phyloP scores from a whole-genome alignment of 2,113 vertebrate genomes.

The Caracal caracal region DNA sequence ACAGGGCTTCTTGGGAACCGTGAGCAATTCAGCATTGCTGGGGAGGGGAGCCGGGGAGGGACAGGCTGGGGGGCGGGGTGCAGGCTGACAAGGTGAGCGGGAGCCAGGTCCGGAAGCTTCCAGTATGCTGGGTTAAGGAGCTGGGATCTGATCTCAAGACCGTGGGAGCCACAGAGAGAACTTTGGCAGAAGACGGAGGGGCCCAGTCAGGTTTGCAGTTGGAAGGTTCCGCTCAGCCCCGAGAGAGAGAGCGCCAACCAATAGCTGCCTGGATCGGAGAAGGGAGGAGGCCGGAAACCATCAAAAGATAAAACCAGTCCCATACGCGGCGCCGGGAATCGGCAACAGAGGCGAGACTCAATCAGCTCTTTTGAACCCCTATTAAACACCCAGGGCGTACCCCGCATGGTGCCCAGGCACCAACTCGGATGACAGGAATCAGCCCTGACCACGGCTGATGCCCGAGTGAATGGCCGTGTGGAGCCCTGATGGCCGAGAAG shows the following conservation, averaged over 20 bases:
- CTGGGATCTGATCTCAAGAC: background rate
- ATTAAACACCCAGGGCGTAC: background rate
- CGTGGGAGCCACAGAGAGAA: background rate
- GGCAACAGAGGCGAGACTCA: background rate
- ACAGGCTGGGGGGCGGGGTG: fast-evolving
- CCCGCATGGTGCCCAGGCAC: background rate
- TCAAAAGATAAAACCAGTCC: background rate
- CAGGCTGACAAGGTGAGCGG: background rate
- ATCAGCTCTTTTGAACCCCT: background rate
- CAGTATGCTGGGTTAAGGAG: fast-evolving
- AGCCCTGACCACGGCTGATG: background rate
- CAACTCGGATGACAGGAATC: background rate
- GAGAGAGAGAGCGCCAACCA: background rate
- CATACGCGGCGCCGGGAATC: background rate
- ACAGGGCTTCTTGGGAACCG: background rate
- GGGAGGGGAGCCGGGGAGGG: background rate
- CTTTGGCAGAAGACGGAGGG: background rate
- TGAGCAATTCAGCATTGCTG: fast-evolving
- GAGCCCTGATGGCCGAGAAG: slow-evolving; percentile 47
- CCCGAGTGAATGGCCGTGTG: background rate
- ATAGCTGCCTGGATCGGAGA: background rate
- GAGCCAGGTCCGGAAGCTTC: background rate
- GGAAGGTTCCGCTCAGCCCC: background rate
- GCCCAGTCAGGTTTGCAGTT: fast-evolving
- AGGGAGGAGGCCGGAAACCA: background rate